Conservation (phyloP, 2,797 vertebrate genomes). For the Chelonia mydas region DNA sequence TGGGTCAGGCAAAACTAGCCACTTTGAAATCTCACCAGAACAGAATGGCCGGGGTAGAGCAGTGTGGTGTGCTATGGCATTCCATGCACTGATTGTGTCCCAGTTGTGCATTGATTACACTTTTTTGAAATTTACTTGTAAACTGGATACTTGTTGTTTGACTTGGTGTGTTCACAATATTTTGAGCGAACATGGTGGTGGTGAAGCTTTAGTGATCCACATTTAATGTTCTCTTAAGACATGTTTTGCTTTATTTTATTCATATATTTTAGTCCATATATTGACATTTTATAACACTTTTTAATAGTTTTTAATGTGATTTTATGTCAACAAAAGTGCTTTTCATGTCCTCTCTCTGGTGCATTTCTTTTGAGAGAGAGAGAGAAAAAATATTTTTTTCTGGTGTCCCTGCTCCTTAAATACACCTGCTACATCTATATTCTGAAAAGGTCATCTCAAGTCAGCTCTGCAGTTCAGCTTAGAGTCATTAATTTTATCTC, state of each 20-base stretch:
- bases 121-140: background rate
- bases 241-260: background rate
- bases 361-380: background rate
- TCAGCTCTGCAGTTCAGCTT: background rate
- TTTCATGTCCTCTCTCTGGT: background rate
- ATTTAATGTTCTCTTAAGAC: background rate
- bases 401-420: background rate
- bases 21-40: background rate
- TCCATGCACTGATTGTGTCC: background rate
- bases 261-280: background rate
- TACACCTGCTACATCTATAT: background rate
- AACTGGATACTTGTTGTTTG: background rate
- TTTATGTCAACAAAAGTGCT: background rate
- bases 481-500: conserved; percentile 1
- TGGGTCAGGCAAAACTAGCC: background rate
- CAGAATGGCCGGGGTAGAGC: background rate
- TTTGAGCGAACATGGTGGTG: background rate
- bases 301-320: background rate
- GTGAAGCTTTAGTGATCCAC: background rate
- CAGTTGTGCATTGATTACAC: background rate
- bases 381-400: too few species aligned
- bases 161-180: background rate
- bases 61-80: background rate
- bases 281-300: background rate
- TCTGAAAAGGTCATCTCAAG: background rate